A percentile compares a stretch with the other conserved stretches of the same genome.
phyloP scores from a whole-genome alignment of 2,113 vertebrate genomes.

The Struthio camelus region DNA sequence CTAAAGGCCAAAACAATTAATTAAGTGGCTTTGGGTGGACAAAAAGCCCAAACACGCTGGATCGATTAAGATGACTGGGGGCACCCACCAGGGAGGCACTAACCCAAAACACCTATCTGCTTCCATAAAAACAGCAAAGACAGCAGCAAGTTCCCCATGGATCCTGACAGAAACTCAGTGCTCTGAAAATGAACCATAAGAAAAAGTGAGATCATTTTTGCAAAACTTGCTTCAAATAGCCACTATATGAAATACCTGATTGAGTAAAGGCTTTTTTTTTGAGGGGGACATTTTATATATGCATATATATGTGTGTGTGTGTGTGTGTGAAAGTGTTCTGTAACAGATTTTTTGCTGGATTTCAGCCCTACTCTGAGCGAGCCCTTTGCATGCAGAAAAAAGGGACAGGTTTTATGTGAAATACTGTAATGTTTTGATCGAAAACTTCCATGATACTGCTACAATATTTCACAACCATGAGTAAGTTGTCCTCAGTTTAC shows the following conservation, averaged over 20 bases:
- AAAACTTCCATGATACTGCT: neutral
- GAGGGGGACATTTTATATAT: too few relatives aligned
- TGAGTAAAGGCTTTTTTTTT: too few relatives aligned
- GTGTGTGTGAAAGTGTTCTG: neutral
- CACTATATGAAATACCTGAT: too few relatives aligned
- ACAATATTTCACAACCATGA: neutral
- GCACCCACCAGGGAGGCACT: neutral
- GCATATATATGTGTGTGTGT: too few relatives aligned
- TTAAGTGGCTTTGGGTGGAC: neutral
- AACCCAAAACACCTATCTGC: neutral
- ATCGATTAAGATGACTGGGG: neutral
- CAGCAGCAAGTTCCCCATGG: neutral
- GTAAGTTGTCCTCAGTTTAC: neutral
- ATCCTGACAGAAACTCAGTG: neutral
- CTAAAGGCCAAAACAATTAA: slow-evolving; percentile 36
- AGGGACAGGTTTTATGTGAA: neutral
- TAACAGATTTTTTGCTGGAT: neutral
- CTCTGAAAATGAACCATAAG: neutral
- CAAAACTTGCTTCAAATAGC: neutral
- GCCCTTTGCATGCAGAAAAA: accelerated
- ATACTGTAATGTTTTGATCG: neutral
- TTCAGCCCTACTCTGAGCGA: neutral
- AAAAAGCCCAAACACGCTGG: neutral
- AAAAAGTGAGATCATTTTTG: neutral
- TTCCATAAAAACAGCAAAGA: neutral